phyloP scores from a whole-genome alignment of 2,113 vertebrate genomes.

The Caranx ignobilis region DNA sequence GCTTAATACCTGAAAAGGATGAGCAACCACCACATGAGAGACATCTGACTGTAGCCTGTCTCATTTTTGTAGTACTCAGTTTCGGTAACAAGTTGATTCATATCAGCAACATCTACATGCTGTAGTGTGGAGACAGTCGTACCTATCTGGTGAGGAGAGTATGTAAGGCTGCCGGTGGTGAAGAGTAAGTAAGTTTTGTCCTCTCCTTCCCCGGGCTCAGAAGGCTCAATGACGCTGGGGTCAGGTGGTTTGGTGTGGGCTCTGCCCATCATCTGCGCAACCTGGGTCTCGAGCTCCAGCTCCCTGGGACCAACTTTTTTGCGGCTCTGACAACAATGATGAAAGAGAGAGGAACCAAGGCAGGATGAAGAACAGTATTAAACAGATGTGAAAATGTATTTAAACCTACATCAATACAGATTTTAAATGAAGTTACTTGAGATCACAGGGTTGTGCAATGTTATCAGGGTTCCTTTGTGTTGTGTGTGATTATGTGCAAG shows the following conservation, averaged over 20 bases:
- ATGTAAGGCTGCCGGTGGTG: conserved; percentile 97
- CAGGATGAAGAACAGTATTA: background rate
- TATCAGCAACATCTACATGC: background rate
- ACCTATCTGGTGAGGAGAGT: conserved; percentile 98
- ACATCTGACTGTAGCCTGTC: background rate
- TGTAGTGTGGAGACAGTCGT: conserved; percentile 1
- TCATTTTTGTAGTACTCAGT: background rate
- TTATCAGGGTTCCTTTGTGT: no score
- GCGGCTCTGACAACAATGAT: conserved; percentile 49
- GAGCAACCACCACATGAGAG: background rate
- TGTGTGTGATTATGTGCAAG: no score
- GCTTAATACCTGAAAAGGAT: conserved; percentile 89
- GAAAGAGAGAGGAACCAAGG: background rate
- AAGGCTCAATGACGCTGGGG: conserved; percentile 67
- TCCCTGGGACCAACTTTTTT: conserved; percentile 76
- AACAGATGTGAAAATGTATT: no score
- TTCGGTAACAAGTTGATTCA: background rate
- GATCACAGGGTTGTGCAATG: no score
- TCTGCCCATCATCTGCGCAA: conserved; percentile 89
- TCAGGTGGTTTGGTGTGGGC: conserved; percentile 86
- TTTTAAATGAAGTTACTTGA: no score
- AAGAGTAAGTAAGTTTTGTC: conserved; percentile 95
- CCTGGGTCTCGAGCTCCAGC: conserved; percentile 86
- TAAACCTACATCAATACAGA: no score
- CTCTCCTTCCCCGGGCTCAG: conserved; percentile 65